Conservation (phyloP, 2,113 vertebrate species). For the Lampris incognitus region DNA sequence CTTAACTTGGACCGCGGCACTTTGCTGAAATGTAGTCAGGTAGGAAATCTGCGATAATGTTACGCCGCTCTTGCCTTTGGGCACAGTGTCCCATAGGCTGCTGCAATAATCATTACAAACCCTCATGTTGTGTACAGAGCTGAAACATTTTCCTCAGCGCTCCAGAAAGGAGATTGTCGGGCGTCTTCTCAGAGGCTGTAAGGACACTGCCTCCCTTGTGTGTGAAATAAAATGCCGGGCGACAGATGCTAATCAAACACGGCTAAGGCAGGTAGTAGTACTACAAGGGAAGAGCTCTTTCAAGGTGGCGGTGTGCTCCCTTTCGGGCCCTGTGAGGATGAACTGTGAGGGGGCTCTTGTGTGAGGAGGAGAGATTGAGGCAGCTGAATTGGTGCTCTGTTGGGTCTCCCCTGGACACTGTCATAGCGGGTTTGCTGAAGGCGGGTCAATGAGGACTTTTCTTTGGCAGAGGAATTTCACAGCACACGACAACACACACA, state of each 20-base stretch:
- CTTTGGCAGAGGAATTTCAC: slow-evolving; percentile 80
- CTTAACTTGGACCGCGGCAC: slow-evolving; percentile 7
- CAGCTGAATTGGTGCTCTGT: slow-evolving; percentile 81
- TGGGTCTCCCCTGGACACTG: slow-evolving; percentile 78
- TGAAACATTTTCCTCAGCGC: slow-evolving; percentile 53
- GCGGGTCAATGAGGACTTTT: slow-evolving; percentile 77
- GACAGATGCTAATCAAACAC: slow-evolving; percentile 65
- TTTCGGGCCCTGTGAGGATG: slow-evolving; percentile 62
- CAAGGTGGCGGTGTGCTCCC: slow-evolving; percentile 66
- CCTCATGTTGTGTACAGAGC: slow-evolving; percentile 4
- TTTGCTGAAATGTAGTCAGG: slow-evolving; percentile 32
- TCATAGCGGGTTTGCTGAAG: slow-evolving; percentile 80
- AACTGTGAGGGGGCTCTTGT: slow-evolving; percentile 68
- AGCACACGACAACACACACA: slow-evolving; percentile 58
- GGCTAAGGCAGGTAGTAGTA: slow-evolving; percentile 55
- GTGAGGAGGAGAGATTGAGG: slow-evolving; percentile 71
- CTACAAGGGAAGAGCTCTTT: slow-evolving; percentile 72
- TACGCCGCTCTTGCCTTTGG: neutral
- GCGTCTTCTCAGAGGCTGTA: slow-evolving; percentile 6
- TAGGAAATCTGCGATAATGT: slow-evolving; percentile 34
- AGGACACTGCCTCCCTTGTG: slow-evolving; percentile 67
- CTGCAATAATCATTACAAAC: slow-evolving; percentile 36
- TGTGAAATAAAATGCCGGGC: slow-evolving; percentile 33
- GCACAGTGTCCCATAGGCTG: neutral
- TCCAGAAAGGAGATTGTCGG: slow-evolving; percentile 28